These are phyloP conservation scores for Hipposideros armiger DNA, from an alignment of 2,113 vertebrate genomes.

Conservation along the genomic window DNA sequence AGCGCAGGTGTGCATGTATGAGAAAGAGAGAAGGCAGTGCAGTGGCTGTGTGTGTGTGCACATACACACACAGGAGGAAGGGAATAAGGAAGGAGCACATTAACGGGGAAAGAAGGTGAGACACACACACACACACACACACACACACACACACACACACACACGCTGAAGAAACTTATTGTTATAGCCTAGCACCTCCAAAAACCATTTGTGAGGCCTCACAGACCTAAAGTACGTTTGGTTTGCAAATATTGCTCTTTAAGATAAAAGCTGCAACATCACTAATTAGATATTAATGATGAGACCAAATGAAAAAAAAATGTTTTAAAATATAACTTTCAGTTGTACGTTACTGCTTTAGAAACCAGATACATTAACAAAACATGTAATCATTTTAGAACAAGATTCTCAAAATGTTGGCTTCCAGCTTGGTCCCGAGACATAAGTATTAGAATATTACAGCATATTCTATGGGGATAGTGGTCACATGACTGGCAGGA, in stretches of 20 bases:
- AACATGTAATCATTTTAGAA: not conserved
- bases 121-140: not conserved
- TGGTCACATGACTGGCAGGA: not conserved
- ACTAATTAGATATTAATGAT: not conserved
- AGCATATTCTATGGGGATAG: too few relatives aligned
- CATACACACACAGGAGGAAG: not conserved
- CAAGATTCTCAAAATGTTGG: not conserved
- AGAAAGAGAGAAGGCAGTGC: not conserved
- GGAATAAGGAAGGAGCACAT: too few relatives aligned
- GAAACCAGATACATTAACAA: not conserved
- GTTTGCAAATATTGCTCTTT: not conserved
- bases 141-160: not conserved
- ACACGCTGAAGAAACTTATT: not conserved
- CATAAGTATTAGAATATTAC: not conserved
- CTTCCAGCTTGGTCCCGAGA: not conserved
- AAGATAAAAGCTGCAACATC: constrained; percentile 2
- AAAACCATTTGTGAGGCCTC: not conserved
- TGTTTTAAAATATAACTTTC: not conserved
- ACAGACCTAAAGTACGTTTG: not conserved
- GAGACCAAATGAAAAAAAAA: not conserved
- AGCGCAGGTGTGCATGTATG: accelerated
- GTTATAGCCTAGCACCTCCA: not conserved
- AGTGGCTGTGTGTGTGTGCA: accelerated
- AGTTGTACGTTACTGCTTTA: not conserved
- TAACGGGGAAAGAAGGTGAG: not conserved